These are phyloP conservation scores for Drosophila infuscata DNA, from an alignment of 2,888 invertebrate species.

Conservation along the genomic window DNA sequence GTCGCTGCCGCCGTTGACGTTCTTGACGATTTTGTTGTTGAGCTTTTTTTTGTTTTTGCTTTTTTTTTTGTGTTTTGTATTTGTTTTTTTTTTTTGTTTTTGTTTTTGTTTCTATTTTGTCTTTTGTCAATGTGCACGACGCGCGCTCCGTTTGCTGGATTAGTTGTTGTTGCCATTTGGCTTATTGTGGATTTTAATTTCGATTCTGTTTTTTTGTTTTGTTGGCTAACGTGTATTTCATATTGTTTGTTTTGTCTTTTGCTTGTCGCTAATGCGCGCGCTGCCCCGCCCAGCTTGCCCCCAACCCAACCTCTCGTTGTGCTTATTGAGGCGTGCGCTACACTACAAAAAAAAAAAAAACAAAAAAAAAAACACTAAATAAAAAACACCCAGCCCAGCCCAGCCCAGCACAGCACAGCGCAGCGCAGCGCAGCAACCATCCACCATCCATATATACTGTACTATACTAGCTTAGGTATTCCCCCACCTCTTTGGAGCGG, in stretches of 20 bases:
- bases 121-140: slow-evolving; percentile 52
- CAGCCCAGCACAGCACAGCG: slow-evolving; percentile 10
- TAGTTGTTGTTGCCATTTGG: slow-evolving; percentile 56
- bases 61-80: slow-evolving; percentile 11
- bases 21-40: slow-evolving; percentile 54
- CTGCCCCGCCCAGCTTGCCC: slow-evolving; percentile 37
- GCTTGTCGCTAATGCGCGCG: slow-evolving; percentile 51
- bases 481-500: slow-evolving; percentile 11
- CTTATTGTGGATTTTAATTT: slow-evolving; percentile 61
- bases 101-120: slow-evolving; percentile 13
- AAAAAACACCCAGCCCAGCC: slow-evolving; percentile 6
- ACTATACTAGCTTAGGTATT: background rate
- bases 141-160: slow-evolving; percentile 50
- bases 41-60: slow-evolving; percentile 27
- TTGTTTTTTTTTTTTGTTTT: slow-evolving; percentile 6
- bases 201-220: slow-evolving; percentile 26
- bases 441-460: background rate
- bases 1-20: slow-evolving; percentile 36
- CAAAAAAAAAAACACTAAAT: background rate
- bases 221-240: slow-evolving; percentile 45
- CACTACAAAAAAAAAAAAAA: slow-evolving; percentile 6
- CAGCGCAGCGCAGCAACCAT: background rate
- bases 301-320: slow-evolving; percentile 2
- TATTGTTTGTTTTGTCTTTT: slow-evolving; percentile 55
- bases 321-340: slow-evolving; percentile 54